Evolutionary conservation across 2,113 vertebrate species (phyloP), one percentile per base, ranked within the genome.

Genomic region (Aythya baeri): DNA sequence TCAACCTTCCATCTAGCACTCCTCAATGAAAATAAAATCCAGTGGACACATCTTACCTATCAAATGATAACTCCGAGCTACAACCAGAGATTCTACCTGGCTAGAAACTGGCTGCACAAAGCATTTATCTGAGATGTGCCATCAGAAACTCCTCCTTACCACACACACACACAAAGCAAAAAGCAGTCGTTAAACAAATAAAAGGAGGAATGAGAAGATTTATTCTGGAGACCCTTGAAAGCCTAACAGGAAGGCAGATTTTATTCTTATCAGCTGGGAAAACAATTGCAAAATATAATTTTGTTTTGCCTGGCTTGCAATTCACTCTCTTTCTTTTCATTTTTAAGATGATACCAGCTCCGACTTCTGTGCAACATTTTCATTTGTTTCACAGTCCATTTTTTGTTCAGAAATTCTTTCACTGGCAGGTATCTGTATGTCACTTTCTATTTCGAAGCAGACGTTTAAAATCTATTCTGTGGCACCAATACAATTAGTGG

Each of bases 191-290:
- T 83, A 76, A 46, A 76, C 49, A 92, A 94, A 38, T 38, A 89
- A 66, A 58, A 85, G 54, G 70, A 73, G 54, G 87, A 94, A 66
- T 80, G 34, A 13, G 49, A 91, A 87, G 58, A 82, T 87, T 82
- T 89, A 82, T 91, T 70, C 78, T 92, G 78, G 77, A 92, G 23
- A 67, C 57, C 72, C 31, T 49, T 86, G 86, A 89, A 94, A 92
- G 86, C n/a, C 50, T 58, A 95, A 78, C 21, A 94, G 86, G 38
- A 93, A 93, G 87, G 52, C 57, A 92, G 54, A 86, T 89, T 96
- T 93, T 88, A 92, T 46, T 95, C 77, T 94, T 94, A 96, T 94
- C 77, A 91, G 77, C 70, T 93, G 81, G 74, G 49, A 94, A 96
- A 97, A 82, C 61, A 95, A 83, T 86, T 74, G 82, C 63, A 95